Evolutionary conservation across 2,888 invertebrate genomes (phyloP), one percentile per base, ranked within the genome.

Genomic region (Philereme transversata): DNA sequence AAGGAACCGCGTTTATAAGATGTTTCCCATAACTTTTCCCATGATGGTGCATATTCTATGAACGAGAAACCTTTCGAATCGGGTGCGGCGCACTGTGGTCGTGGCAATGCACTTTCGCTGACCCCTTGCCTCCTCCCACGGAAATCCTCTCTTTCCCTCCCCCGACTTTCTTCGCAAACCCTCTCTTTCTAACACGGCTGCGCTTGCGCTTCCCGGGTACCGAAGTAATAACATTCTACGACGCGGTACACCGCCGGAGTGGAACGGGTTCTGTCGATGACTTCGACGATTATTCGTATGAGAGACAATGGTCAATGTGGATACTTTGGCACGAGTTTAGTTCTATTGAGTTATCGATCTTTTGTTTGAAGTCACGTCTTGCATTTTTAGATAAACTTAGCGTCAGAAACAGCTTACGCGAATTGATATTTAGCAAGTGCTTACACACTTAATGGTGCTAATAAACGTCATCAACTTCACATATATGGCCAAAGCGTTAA

Each of bases 91-190:
- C 84, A 84, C 83, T 77, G 83, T 82, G 82, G 83, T 86, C 89
- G 87, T 86, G 91, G 90, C 91, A 92, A 91, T 91, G 92, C 89
- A 92, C 92, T 92, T 92, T 92, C 90, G 85, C 90, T 91, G 90
- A 91, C 90, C 92, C 88, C 87, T 77, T 85, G 86, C 86, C 87
- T 88, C 86, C 89, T 88, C 87, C 87, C 86, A 88, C 85, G 83
- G 76, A 72, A 68, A 65, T 72, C 75, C 71, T 90, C 91, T 87
- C 90, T 69, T 68, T 90, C 82, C 65, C 84, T 79, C 90, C 64
- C 70, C 66, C 59, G 59, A 79, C 83, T 87, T 87, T 87, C 84
- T 83, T 82, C 77, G 71, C 75, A 65, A 65, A 68, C 71, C 69
- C 63, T 87, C 87, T 83, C 86, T 64, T 73, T 88, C 81, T 73